Evolutionary conservation across 2,797 vertebrate genomes (phyloP).

Genomic region (Peromyscus aztecus): DNA sequence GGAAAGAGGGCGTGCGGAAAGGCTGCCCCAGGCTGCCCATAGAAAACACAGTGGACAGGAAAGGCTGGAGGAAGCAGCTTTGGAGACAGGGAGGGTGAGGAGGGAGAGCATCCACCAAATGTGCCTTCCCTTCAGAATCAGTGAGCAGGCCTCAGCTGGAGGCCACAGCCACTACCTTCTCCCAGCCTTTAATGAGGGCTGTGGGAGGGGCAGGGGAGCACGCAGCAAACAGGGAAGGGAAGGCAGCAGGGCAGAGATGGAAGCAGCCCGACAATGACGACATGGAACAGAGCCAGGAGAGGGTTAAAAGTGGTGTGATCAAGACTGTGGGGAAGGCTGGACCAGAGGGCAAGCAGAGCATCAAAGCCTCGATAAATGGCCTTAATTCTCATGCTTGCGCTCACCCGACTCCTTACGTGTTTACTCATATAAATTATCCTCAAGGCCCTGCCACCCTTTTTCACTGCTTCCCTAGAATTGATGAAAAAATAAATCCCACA

Average conservation of each 20-base stretch:
- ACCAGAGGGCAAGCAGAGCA: conserved; percentile 77
- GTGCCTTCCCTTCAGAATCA: conserved; percentile 74
- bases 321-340: conserved; percentile 62
- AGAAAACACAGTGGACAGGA: background rate
- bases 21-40: conserved; percentile 41
- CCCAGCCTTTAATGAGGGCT: conserved; percentile 75
- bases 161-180: conserved; percentile 47
- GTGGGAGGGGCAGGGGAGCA: conserved; percentile 19
- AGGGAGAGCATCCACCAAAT: background rate
- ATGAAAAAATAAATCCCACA: conserved; percentile 80
- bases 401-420: conserved; percentile 70
- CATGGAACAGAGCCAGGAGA: conserved; percentile 56
- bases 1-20: background rate
- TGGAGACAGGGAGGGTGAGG: background rate
- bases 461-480: conserved; percentile 77
- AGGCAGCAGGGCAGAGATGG: conserved; percentile 54
- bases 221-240: conserved; percentile 32
- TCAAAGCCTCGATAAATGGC: conserved; percentile 75
- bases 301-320: conserved; percentile 78
- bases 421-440: conserved; percentile 80
- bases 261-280: background rate
- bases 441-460: conserved; percentile 75
- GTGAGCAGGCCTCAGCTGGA: conserved; percentile 76
- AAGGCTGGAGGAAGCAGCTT: conserved; percentile 6
- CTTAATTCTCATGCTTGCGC: conserved; percentile 80